Evolutionary conservation across 2,113 vertebrate species (phyloP).

Genomic region (Platycercus adscitus): DNA sequence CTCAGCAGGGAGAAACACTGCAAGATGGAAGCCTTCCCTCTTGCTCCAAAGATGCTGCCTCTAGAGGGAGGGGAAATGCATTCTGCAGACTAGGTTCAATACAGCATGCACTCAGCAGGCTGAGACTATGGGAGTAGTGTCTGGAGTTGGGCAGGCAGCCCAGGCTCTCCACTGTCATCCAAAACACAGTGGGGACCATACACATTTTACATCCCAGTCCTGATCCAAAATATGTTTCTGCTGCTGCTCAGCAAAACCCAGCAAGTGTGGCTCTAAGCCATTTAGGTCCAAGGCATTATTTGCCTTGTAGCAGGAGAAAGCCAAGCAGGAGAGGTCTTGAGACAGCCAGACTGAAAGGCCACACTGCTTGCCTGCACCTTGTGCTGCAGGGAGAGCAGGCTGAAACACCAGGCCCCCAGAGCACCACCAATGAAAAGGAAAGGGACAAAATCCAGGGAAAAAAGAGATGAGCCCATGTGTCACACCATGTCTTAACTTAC

Average conservation of each 20-base stretch:
- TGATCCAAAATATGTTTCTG: background rate
- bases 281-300: background rate
- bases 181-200: fast-evolving
- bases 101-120: background rate
- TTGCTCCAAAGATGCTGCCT: background rate
- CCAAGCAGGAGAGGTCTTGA: background rate
- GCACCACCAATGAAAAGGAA: background rate
- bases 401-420: background rate
- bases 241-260: background rate
- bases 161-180: background rate
- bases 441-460: background rate
- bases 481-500: constrained; percentile 68
- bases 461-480: background rate
- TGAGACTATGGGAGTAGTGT: background rate
- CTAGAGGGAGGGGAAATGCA: background rate
- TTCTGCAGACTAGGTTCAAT: background rate
- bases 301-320: fast-evolving
- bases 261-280: fast-evolving
- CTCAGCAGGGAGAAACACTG: background rate
- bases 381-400: background rate
- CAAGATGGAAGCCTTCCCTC: background rate
- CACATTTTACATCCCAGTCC: background rate
- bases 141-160: background rate
- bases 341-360: background rate
- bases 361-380: fast-evolving